Conservation (phyloP, 2,888 invertebrate genomes). For the Pediacus dermestoides region DNA sequence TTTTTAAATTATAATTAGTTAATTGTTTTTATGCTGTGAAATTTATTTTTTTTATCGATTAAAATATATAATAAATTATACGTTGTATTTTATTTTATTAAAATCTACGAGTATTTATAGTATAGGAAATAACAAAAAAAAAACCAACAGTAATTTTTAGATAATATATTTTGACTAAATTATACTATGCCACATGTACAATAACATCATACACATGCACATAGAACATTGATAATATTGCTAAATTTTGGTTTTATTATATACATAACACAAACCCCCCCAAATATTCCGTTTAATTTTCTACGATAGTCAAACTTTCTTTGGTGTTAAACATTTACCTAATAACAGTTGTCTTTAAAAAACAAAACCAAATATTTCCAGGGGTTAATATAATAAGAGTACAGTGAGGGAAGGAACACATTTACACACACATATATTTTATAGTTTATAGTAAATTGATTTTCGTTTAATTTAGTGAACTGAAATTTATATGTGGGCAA, state of each 20-base stretch:
- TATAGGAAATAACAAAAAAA: slow-evolving; percentile 9
- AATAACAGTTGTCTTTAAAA: too few species aligned
- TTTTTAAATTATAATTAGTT: neutral
- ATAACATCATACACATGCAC: slow-evolving; percentile 27
- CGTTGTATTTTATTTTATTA: neutral
- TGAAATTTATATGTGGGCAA: too few species aligned
- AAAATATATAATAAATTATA: neutral
- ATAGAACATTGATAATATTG: slow-evolving; percentile 34
- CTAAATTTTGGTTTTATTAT: slow-evolving; percentile 34
- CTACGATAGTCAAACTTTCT: too few species aligned
- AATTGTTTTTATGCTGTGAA: neutral
- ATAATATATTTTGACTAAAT: slow-evolving; percentile 33
- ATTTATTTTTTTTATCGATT: neutral
- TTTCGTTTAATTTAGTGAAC: too few species aligned
- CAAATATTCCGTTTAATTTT: neutral
- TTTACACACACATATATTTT: too few species aligned
- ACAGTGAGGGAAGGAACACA: too few species aligned
- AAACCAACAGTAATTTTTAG: slow-evolving; percentile 14
- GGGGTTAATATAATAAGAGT: too few species aligned
- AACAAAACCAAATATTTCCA: too few species aligned
- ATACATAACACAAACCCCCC: slow-evolving; percentile 37
- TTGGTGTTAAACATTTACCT: too few species aligned
- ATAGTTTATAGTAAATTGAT: too few species aligned
- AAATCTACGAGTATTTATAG: too few species aligned
- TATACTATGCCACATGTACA: slow-evolving; percentile 20